Evolutionary conservation across 2,888 invertebrate species (phyloP), one percentile per base, ranked within the genome.

Genomic region (Ceriagrion tenellum): DNA sequence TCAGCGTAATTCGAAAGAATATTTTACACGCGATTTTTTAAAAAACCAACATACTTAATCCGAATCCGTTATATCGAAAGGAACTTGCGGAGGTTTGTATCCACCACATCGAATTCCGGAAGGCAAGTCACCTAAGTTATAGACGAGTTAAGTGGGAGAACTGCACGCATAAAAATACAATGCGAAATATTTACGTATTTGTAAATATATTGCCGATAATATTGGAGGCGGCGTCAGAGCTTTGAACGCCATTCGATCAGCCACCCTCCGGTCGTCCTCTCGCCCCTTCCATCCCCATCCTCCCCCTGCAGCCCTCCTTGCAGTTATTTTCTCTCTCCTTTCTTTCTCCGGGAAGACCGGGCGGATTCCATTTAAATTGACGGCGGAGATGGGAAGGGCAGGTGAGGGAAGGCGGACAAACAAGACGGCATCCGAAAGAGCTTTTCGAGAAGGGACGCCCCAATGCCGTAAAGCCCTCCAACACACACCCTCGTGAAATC

Each of bases 401-500:
- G 26, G n/a, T 26, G 55, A n/a, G 93, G 20, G 69, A 23, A 47
- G 47, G 69, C 47, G 10, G 47, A 26, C 59, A 69, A 93, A 69
- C 40, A 93, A 59, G 69, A 47, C 16, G 23, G 93, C 63, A 10
- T 35, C 8, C n/a, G 91, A 35, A 47, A 47, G 55, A 55, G 89
- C 89, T 89, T 59, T 59, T 12, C n/a, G n/a, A 16, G 18, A 40
- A 74, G 93, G 93, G 93, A 69, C 69, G 93, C 35, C 20, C 93
- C 47, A 40, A 13, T 55, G 12, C 69, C 69, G 69, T 63, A 93
- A 35, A 93, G 93, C 69, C 63, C 93, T 12, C 93, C 59, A 12
- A 59, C 59, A n/a, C 69, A n/a, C 47, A 88, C 91, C 47, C 93
- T 93, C 93, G 47, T 93, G 93, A 93, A 93, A 93, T 55, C 47